phyloP scores from a whole-genome alignment of 2,797 vertebrate species.

The Poeciliopsis paucimaculata region DNA sequence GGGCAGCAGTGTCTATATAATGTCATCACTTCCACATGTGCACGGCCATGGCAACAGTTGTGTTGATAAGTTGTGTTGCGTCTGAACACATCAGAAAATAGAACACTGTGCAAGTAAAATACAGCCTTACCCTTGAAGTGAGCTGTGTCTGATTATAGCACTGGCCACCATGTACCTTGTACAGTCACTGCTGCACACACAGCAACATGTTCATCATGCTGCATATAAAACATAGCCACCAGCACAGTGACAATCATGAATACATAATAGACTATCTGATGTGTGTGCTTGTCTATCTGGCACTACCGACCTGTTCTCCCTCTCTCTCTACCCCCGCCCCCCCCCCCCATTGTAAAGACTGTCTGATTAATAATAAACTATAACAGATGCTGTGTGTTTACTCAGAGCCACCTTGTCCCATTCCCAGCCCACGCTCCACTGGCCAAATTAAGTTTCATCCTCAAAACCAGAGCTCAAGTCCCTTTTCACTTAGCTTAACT shows the following conservation, averaged over 20 bases:
- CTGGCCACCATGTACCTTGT: conserved; percentile 6
- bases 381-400: conserved; percentile 48
- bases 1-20: neutral
- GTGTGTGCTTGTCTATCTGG: conserved; percentile 33
- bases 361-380: conserved; percentile 46
- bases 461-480: conserved; percentile 15
- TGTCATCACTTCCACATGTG: conserved; percentile 13
- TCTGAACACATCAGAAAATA: conserved; percentile 15
- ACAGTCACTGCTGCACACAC: neutral
- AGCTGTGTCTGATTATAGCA: conserved; percentile 26
- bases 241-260: conserved; percentile 33
- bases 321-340: neutral
- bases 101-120: conserved; percentile 11
- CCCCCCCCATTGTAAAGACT: conserved; percentile 14
- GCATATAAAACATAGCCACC: conserved; percentile 25
- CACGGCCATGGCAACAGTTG: conserved; percentile 1
- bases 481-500: conserved; percentile 15
- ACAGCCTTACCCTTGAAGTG: conserved; percentile 2
- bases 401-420: conserved; percentile 24
- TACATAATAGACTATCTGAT: conserved; percentile 47
- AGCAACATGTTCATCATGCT: conserved; percentile 25
- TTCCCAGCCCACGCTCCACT: conserved; percentile 26
- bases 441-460: conserved; percentile 46
- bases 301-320: conserved; percentile 21
- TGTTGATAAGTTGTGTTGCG: neutral